Conservation (phyloP, 2,888 invertebrate species). For the Dryococelus australis region DNA sequence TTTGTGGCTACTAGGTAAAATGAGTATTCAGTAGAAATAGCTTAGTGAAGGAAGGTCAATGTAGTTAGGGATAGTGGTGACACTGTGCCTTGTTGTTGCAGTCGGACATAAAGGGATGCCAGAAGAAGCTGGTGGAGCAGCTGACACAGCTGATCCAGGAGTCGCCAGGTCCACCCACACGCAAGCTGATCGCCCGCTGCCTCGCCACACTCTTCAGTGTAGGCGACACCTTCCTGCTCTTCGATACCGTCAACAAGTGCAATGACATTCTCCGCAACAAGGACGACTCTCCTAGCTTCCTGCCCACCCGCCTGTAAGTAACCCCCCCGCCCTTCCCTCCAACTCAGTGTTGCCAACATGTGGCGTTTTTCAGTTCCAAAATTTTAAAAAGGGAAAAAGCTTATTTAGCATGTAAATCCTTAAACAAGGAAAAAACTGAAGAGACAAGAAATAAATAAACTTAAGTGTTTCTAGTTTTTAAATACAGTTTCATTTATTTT, state of each 20-base stretch:
- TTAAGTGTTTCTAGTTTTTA: no score
- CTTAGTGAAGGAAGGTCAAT: no score
- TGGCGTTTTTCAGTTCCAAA: background rate
- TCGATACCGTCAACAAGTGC: conserved; percentile 97
- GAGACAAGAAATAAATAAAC: no score
- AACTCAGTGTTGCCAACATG: no score
- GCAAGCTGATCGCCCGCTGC: conserved; percentile 89
- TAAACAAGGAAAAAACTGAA: no score
- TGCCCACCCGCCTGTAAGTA: conserved; percentile 93
- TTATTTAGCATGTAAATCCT: no score
- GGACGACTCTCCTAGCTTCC: conserved; percentile 96
- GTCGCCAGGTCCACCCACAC: conserved; percentile 91
- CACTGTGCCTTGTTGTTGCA: conserved; percentile 57
- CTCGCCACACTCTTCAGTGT: conserved; percentile 95
- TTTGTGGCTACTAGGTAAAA: no score
- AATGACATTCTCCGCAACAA: conserved; percentile 97
- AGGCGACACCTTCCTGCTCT: conserved; percentile 95
- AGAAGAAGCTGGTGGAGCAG: conserved; percentile 94
- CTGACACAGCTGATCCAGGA: conserved; percentile 88
- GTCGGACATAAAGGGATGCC: conserved; percentile 96
- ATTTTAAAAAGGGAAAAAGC: background rate
- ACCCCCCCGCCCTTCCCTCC: background rate
- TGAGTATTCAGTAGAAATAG: no score
- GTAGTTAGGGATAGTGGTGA: no score
- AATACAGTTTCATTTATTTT: no score